Evolutionary conservation across 1,140 invertebrate genomes (phyloP), one percentile per base, ranked within the genome.

Genomic region (Drosophila guanche): DNA sequence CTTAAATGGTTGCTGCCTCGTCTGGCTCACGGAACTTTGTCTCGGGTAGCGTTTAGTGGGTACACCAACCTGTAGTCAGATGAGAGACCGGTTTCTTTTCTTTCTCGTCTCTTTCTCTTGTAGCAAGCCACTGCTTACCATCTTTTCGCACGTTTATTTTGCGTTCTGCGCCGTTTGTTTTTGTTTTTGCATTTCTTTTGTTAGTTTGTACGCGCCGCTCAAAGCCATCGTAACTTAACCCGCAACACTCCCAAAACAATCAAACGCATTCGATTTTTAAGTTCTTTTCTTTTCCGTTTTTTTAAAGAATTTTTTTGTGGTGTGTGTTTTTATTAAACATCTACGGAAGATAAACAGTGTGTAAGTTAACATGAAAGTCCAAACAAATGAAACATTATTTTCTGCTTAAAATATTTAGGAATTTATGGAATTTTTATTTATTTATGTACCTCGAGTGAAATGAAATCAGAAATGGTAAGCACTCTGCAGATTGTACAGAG

Each of bases 151-250:
- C 5, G 55, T 29, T 42, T 55, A 50, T 72, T 59, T 67, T 61
- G 69, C 59, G 14, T 47, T 61, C 40, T 42, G 51, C 42, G 54
- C 46, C 33, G 50, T 53, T 33, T 61, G 67, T 80, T 73, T 71
- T 86, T 86, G 60, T 81, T 79, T 63, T 72, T 71, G 75, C 75
- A 53, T 42, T 75, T 65, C 41, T 66, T 58, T 59, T 33, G 55
- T 77, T 78, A 83, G 79, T 83, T 83, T 60, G 66, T 79, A 47
- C 80, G 80, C 80, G 76, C 53, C 50, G 59, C 63, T 86, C 72
- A 42, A 76, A 55, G 81, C 74, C 66, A 77, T 86, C 76, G 80
- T 84, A 80, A 43, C 67, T 33, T 61, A 56, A 56, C 40, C 33
- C 33, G 33, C 33, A 37, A 4, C 51, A 57, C 51, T 47, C 14